Base-by-base conservation (phyloP, 2,797 vertebrate genomes). In the Artibeus jamaicensis region DNA sequence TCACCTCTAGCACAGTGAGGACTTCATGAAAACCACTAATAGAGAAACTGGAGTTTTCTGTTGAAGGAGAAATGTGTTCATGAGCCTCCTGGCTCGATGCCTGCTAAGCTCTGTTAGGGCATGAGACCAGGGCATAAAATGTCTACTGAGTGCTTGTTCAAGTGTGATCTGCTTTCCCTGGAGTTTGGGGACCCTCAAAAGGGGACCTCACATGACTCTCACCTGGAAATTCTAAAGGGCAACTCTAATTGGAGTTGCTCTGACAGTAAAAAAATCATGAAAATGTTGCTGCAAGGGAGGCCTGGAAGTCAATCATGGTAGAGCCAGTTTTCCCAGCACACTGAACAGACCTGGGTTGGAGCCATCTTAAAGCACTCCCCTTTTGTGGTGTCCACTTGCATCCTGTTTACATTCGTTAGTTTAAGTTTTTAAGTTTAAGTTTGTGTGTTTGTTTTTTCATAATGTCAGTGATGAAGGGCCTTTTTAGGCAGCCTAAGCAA, bases 401-500 rank as follows among this genome's bases (percentile, higher is more conserved):
- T 46, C 39, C 26, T 53, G 59, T 55, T 34, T 92, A 21, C 44
- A 89, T 77, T 77, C 0, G 0, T 86, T 78, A 14, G 29, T 71
- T 89, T 79, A 50, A 88, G 34, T 11, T 95, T 65, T 71, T 44
- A 42, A 55, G 29, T 48, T 65, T 37, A 24, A 9, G 39, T 59
- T 59, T 59, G n/a, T n/a, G n/a, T 59, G 9, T 57, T 26, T 57
- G 24, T 3, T 26, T 59, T 26, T 29, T 9, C 57, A 59, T 26
- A 26, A 98, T 98, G 96, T 98, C 98, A 84, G 98, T 96, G 29
- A 98, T 96, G 90, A 98, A 98, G 16, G 98, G 97, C 0, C 94
- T 98, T 94, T 98, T 98, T 98, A 98, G 97, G 94, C 97, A 98
- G 93, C 98, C 97, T 0, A 97, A 98, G 93, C 98, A 98, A 4